Base-by-base conservation (phyloP, 1,140 invertebrate genomes). In the Drosophila tropicalis region DNA sequence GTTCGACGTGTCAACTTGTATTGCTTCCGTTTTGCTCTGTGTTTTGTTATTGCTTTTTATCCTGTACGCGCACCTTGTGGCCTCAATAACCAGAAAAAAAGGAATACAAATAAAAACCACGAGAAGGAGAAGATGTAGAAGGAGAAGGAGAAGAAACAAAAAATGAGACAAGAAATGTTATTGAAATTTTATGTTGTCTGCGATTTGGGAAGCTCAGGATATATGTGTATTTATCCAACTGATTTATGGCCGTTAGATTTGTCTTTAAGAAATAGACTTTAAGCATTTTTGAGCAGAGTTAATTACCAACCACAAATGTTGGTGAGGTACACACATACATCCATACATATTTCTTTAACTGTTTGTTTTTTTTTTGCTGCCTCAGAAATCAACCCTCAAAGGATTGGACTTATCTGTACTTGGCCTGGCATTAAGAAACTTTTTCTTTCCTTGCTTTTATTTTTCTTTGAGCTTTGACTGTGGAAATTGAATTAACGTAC, bases 111-210 rank as follows among this genome's bases (percentile, higher is more conserved):
- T 7, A 51, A 62, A 58, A 70, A 66, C 58, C 54, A 62, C 9
- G 7, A 22, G 0, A 9, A 6, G 13, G 6, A 9, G 15, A 44
- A 44, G 6, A 17, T 47, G 5, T 25, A 22, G 1, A 17, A 6
- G 5, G 1, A 19, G 3, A 15, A 15, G 6, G 6, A 44, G 15
- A 15, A 15, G 13, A 9, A 17, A 9, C 5, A 51, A 51, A 51
- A 22, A 51, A 66, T 63, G 57, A 63, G 60, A 40, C 54, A 54
- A 67, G 54, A 76, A 67, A 79, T 70, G 72, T 86, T 86, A 86
- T 86, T 86, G 83, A 86, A 86, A 76, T 86, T 87, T 86, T 87
- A 86, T 87, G 76, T 83, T 86, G 79, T 86, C 83, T 86, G 79
- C 76, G 79, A 82, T 82, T 86, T 73, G 57, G 40, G 44, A 4